A percentile compares a stretch with the other conserved stretches of the same genome.
Conservation (phyloP, 2,797 vertebrate genomes). For the Thamnophis elegans region DNA sequence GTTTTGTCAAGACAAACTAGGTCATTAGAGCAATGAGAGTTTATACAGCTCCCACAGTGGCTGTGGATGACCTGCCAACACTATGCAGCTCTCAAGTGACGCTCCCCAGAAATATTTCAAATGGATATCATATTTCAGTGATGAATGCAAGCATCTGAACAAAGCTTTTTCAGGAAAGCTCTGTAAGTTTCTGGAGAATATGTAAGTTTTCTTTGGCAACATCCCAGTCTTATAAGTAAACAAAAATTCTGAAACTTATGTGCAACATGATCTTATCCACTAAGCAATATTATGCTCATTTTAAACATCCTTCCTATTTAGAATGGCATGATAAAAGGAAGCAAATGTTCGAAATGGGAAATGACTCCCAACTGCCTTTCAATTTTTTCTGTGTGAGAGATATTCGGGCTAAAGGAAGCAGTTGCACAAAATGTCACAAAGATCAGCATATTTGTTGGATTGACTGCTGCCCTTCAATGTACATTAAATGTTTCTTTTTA, state of each 20-base stretch:
- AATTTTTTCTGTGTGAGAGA: not conserved
- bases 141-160: slow-evolving; percentile 7
- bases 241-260: slow-evolving; percentile 40
- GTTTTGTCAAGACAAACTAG: slow-evolving; percentile 39
- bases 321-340: not conserved
- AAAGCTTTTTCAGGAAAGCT: slow-evolving; percentile 46
- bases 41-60: not conserved
- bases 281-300: slow-evolving; percentile 46
- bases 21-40: accelerated
- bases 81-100: slow-evolving; percentile 43
- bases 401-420: not conserved
- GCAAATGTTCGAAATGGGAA: not conserved
- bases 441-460: not conserved
- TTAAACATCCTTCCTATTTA: slow-evolving; percentile 38
- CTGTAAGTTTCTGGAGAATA: slow-evolving; percentile 47
- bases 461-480: accelerated
- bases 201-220: slow-evolving; percentile 46
- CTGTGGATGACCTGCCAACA: slow-evolving; percentile 43
- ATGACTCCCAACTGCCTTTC: accelerated
- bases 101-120: not conserved
- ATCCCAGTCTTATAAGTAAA: slow-evolving; percentile 54
- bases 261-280: slow-evolving; percentile 7
- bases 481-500: not conserved
- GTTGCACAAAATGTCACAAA: not conserved
- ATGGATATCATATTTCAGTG: slow-evolving; percentile 35